A percentile compares a stretch with the other conserved stretches of the same genome.
Evolutionary conservation across 2,888 invertebrate species (phyloP).

Genomic region (Conops quadrifasciatus): DNA sequence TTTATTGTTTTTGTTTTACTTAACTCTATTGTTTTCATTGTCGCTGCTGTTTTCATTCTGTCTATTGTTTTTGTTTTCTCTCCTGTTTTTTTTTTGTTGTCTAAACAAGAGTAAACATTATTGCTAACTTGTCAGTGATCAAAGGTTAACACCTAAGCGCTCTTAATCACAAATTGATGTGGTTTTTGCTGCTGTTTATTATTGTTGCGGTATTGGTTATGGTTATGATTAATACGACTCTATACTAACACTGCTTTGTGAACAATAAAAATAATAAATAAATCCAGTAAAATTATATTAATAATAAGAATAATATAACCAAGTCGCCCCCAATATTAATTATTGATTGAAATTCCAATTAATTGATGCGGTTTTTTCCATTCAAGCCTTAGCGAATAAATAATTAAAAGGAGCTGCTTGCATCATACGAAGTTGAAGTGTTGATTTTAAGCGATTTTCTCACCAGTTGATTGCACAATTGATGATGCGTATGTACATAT

Average conservation of each 20-base stretch:
- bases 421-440: conserved; percentile 9
- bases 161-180: too few species aligned
- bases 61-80: background rate
- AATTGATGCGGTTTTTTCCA: background rate
- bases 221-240: too few species aligned
- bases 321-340: background rate
- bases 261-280: too few species aligned
- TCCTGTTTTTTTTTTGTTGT: too few species aligned
- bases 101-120: too few species aligned
- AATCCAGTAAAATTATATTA: too few species aligned
- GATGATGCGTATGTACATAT: background rate
- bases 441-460: conserved; percentile 1
- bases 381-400: background rate
- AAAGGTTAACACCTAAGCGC: too few species aligned
- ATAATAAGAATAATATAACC: background rate
- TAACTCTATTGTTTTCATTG: background rate
- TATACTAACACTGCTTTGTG: too few species aligned
- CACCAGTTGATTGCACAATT: background rate
- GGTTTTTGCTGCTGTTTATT: too few species aligned
- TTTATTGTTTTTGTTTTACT: background rate
- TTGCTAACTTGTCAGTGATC: too few species aligned
- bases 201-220: too few species aligned
- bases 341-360: conserved; percentile 1
- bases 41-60: background rate
- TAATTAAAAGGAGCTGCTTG: background rate